Percentiles rank a stretch among this genome's conserved stretches.
These are phyloP conservation scores for Taurulus bubalis DNA, from an alignment of 2,113 vertebrate species.

Conservation along the genomic window DNA sequence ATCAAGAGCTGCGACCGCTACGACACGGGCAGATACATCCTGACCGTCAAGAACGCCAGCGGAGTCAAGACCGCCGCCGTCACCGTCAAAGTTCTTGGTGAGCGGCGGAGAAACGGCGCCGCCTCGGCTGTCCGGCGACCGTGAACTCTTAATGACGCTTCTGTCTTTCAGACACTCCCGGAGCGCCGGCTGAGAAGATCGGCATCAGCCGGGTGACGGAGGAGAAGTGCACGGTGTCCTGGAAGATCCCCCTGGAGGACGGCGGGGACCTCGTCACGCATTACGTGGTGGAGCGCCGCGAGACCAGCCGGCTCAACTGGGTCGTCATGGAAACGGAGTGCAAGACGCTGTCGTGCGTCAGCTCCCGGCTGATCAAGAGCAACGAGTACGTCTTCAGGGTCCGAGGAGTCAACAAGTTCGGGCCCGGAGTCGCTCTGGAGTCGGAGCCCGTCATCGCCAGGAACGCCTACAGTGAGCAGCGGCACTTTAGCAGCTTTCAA, in stretches of 20 bases:
- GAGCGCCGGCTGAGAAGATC: conserved; percentile 89
- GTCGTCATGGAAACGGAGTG: conserved; percentile 95
- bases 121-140: not conserved
- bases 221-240: conserved; percentile 96
- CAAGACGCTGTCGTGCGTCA: conserved; percentile 91
- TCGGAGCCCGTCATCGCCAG: conserved; percentile 91
- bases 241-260: conserved; percentile 94
- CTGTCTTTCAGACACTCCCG: conserved; percentile 89
- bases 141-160: not conserved
- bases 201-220: conserved; percentile 94
- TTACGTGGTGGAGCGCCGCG: conserved; percentile 94
- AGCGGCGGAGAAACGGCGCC: conserved; percentile 47
- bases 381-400: conserved; percentile 98
- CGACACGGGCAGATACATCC: conserved; percentile 92
- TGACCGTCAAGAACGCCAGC: conserved; percentile 95
- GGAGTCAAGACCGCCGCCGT: conserved; percentile 92
- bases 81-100: conserved; percentile 95
- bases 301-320: conserved; percentile 99
- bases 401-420: conserved; percentile 96
- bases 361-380: conserved; percentile 94
- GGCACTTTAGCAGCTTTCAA: too few species aligned
- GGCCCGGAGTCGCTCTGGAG: conserved; percentile 91
- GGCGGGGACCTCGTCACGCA: conserved; percentile 91
- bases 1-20: conserved; percentile 96
- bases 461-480: conserved; percentile 94